phyloP scores from a whole-genome alignment of 2,888 invertebrate genomes.

The Aphrophora alni region DNA sequence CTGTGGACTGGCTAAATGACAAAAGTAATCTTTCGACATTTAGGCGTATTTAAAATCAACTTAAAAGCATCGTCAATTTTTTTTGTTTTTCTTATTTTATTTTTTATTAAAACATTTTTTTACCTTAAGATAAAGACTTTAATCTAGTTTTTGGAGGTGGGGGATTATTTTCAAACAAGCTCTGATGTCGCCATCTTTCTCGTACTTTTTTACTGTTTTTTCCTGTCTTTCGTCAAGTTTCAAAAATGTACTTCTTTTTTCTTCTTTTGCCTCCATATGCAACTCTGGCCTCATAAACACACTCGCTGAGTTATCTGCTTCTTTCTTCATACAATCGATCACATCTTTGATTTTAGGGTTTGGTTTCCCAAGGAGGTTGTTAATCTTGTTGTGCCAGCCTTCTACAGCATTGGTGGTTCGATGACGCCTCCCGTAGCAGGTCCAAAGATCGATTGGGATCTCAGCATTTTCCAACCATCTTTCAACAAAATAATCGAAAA shows the following conservation, averaged over 20 bases:
- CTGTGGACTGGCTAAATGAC: too few species aligned
- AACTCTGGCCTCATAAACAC: constrained; percentile 12
- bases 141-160: constrained; percentile 1
- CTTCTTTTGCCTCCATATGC: constrained; percentile 4
- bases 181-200: neutral
- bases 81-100: neutral
- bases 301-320: constrained; percentile 13
- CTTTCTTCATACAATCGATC: constrained; percentile 17
- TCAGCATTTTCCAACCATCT: too few species aligned
- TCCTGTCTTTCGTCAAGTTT: constrained; percentile 9
- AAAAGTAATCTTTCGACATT: too few species aligned
- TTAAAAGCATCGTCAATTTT: constrained; percentile 15
- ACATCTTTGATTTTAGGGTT: too few species aligned
- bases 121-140: neutral
- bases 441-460: too few species aligned
- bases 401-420: too few species aligned
- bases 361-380: constrained; percentile 7
- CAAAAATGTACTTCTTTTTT: constrained; percentile 12
- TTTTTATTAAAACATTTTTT: neutral
- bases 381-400: too few species aligned
- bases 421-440: too few species aligned
- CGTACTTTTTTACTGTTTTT: constrained; percentile 1
- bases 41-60: constrained; percentile 27
- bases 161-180: neutral
- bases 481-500: too few species aligned